These are phyloP conservation scores for Diplogasteroides magnus DNA, from an alignment of 1,140 invertebrate genomes.

Conservation along the genomic window DNA sequence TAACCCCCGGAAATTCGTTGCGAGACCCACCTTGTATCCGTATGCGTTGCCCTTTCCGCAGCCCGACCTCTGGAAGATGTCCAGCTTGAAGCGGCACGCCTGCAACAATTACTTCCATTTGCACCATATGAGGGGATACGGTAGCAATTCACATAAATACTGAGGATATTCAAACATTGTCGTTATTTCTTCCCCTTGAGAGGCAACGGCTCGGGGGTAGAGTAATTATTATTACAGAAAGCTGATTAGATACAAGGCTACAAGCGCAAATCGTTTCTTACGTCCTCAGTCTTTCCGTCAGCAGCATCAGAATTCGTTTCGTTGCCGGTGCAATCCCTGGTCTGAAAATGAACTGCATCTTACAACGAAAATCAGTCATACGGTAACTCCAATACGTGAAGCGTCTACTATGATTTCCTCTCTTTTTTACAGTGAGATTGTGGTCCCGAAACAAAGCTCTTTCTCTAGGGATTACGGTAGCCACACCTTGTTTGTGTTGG, in stretches of 20 bases:
- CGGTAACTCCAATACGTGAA: no score
- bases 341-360: no score
- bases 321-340: constrained; percentile 32
- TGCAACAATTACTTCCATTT: constrained; percentile 16
- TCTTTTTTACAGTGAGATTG: no score
- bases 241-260: no score
- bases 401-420: no score
- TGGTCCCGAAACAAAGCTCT: no score
- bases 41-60: constrained; percentile 39
- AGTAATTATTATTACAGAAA: no score
- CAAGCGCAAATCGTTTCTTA: no score
- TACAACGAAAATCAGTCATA: no score
- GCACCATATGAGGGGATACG: background rate
- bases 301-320: constrained; percentile 38
- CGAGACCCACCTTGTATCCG: constrained; percentile 43
- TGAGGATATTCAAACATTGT: background rate
- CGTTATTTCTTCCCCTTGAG: no score
- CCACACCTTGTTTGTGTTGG: constrained; percentile 37
- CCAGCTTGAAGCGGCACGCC: constrained; percentile 45
- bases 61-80: constrained; percentile 34
- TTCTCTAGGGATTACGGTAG: no score
- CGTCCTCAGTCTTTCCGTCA: constrained; percentile 35
- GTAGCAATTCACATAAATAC: background rate
- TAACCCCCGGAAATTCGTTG: background rate
- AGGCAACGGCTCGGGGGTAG: no score